Percentiles rank a stretch among this genome's conserved stretches.
Conservation (phyloP, 2,888 invertebrate species). For the Ganaspis brasiliensis region DNA sequence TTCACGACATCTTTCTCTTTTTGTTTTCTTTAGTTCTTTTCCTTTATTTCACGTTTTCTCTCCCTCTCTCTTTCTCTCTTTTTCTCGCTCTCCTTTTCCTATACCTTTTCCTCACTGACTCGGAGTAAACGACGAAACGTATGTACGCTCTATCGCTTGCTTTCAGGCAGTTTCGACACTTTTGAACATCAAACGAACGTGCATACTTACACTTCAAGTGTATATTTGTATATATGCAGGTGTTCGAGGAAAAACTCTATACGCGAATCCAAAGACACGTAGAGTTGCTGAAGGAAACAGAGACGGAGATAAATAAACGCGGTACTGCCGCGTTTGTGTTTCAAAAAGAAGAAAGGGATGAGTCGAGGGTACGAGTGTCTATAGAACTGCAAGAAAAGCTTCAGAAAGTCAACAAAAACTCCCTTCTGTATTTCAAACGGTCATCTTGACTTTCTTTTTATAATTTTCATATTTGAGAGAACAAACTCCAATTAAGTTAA, state of each 20-base stretch:
- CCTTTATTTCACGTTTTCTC: background rate
- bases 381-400: slow-evolving; percentile 14
- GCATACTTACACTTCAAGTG: slow-evolving; percentile 18
- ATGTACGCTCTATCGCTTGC: slow-evolving; percentile 39
- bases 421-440: background rate
- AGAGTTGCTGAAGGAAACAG: slow-evolving; percentile 14
- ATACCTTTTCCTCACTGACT: slow-evolving; percentile 5
- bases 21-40: background rate
- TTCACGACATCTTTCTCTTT: background rate
- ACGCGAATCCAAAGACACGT: slow-evolving; percentile 29
- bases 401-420: background rate
- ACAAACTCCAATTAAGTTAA: too few relatives aligned
- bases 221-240: background rate
- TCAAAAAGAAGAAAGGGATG: slow-evolving; percentile 33
- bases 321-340: slow-evolving; percentile 18
- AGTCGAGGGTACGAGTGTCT: background rate
- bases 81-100: too few relatives aligned
- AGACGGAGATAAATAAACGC: slow-evolving; percentile 26
- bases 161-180: slow-evolving; percentile 43
- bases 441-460: slow-evolving; percentile 1
- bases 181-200: slow-evolving; percentile 34
- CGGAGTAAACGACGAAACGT: slow-evolving; percentile 28
- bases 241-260: slow-evolving; percentile 21
- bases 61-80: background rate
- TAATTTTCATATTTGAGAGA: background rate